phyloP scores from a whole-genome alignment of 1,140 invertebrate genomes.

The Neodiprion pinetum region DNA sequence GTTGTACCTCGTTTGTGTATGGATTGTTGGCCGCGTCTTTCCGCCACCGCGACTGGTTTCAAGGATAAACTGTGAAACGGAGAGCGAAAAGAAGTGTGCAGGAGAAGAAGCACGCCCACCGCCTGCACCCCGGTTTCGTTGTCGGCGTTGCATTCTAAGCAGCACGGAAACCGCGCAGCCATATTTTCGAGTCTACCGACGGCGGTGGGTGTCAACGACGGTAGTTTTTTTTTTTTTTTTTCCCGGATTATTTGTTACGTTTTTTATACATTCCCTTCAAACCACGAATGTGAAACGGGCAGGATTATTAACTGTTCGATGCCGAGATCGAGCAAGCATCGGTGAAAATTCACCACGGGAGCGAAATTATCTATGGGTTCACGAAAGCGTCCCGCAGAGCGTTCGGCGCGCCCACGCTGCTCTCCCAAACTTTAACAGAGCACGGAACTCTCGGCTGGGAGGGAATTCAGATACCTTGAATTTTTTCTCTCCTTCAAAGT shows the following conservation, averaged over 20 bases:
- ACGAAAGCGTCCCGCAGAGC: not conserved
- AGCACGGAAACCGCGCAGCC: conserved; percentile 1
- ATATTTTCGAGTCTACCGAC: not conserved
- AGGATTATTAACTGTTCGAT: not conserved
- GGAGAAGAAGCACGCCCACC: not conserved
- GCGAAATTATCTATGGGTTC: not conserved
- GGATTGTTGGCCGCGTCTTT: not conserved
- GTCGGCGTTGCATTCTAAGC: conserved; percentile 1
- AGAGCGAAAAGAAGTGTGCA: too few species aligned
- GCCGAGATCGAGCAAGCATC: not conserved
- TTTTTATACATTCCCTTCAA: not conserved
- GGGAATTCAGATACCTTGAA: too few species aligned
- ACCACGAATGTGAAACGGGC: not conserved
- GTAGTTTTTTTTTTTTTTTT: not conserved
- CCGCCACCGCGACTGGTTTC: too few species aligned
- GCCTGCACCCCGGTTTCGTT: not conserved
- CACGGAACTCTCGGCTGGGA: too few species aligned
- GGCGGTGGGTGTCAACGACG: too few species aligned
- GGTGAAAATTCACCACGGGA: not conserved
- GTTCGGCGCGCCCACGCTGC: not conserved
- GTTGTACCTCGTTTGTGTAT: conserved; percentile 5
- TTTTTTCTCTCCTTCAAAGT: too few species aligned
- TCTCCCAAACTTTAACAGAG: too few species aligned
- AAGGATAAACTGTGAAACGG: too few species aligned
- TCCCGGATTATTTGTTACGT: not conserved